These are phyloP conservation scores for Caenorhabditis plicata DNA, from an alignment of 2,888 invertebrate genomes.

Conservation along the genomic window DNA sequence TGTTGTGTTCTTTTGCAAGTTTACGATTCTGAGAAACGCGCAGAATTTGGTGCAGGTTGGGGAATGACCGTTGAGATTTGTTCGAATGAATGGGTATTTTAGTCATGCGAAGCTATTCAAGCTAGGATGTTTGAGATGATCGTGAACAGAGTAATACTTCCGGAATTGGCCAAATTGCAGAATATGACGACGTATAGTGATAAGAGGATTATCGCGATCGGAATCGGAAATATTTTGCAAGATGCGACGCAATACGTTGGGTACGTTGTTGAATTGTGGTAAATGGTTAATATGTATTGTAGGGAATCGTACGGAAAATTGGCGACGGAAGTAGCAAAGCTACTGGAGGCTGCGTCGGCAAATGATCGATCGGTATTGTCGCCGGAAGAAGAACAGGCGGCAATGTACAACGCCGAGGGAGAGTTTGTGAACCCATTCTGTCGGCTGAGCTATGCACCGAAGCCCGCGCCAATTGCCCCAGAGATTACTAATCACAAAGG, in stretches of 20 bases:
- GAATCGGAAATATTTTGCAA: conserved; percentile 76
- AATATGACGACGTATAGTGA: conserved; percentile 82
- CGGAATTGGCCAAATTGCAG: conserved; percentile 70
- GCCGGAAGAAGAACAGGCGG: conserved; percentile 47
- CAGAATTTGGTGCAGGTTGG: conserved; percentile 78
- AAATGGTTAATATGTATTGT: conserved; percentile 2
- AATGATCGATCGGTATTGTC: conserved; percentile 25
- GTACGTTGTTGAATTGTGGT: conserved; percentile 2
- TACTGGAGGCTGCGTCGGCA: conserved; percentile 35
- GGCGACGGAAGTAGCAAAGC: conserved; percentile 22
- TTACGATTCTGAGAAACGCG: conserved; percentile 80
- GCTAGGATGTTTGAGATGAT: conserved; percentile 91
- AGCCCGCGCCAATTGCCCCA: conserved; percentile 30
- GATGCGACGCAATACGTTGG: conserved; percentile 12
- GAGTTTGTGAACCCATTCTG: conserved; percentile 60
- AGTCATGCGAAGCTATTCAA: conserved; percentile 53
- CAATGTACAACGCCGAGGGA: conserved; percentile 53
- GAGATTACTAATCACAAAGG: conserved; percentile 46
- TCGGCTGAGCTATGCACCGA: conserved; percentile 52
- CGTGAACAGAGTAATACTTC: conserved; percentile 74
- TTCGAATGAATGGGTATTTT: conserved; percentile 2
- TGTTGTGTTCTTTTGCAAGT: conserved; percentile 86
- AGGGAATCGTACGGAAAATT: conserved; percentile 37
- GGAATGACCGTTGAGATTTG: conserved; percentile 63
- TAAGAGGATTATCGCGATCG: conserved; percentile 86